Conservation (phyloP, 2,113 vertebrate genomes). For the Nothocercus nigrocapillus region DNA sequence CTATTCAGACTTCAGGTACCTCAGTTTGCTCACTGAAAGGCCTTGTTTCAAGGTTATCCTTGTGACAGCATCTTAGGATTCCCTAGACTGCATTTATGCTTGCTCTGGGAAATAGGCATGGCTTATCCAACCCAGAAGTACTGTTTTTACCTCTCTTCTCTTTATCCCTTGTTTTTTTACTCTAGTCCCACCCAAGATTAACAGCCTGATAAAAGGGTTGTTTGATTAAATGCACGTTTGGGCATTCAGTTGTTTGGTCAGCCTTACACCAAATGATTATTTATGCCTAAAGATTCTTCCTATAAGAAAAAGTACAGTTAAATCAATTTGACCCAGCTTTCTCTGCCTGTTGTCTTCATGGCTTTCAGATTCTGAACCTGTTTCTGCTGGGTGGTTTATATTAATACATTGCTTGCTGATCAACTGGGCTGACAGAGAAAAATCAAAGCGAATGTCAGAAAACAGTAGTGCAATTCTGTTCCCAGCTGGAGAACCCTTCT, state of each 20-base stretch:
- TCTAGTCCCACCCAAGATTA: neutral
- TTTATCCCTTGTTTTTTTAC: neutral
- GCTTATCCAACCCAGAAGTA: neutral
- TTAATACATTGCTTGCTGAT: constrained; percentile 21
- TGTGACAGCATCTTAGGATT: neutral
- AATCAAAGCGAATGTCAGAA: constrained; percentile 38
- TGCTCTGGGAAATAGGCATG: neutral
- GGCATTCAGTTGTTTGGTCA: neutral
- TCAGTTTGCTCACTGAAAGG: neutral
- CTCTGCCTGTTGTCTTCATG: neutral
- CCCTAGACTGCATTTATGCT: neutral
- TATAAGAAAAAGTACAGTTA: neutral
- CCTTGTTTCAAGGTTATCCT: neutral
- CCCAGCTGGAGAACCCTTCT: constrained; percentile 13
- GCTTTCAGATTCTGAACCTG: neutral
- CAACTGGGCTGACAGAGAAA: neutral
- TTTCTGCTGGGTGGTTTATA: neutral
- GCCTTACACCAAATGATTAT: neutral
- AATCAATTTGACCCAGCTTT: neutral
- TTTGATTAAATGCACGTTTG: neutral
- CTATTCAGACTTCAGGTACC: neutral
- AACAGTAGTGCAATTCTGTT: constrained; percentile 31
- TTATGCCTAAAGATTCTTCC: neutral
- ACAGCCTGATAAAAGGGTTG: neutral
- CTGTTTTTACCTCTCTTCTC: neutral